These are phyloP conservation scores for Scaptomyza caliginosa DNA, from an alignment of 2,888 invertebrate genomes.

Conservation along the genomic window DNA sequence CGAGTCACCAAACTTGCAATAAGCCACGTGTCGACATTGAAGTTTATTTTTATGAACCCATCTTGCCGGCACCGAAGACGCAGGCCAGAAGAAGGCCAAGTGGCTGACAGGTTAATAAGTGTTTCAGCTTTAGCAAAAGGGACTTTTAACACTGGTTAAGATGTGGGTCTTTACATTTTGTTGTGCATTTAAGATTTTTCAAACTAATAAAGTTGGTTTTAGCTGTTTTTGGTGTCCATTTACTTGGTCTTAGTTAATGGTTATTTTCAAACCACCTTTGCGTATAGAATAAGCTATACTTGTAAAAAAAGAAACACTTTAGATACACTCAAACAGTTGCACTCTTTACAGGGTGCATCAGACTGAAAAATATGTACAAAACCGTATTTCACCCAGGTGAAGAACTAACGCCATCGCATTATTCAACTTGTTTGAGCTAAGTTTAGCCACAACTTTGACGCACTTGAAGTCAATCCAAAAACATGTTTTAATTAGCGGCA, in stretches of 20 bases:
- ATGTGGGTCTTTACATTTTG: neutral
- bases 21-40: slow-evolving; percentile 66
- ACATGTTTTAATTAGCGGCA: slow-evolving; percentile 49
- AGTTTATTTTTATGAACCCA: slow-evolving; percentile 61
- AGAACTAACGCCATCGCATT: neutral
- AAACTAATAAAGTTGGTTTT: neutral
- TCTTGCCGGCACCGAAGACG: neutral
- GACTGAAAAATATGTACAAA: too few species aligned
- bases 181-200: neutral
- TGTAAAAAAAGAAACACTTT: too few species aligned
- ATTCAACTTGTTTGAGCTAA: neutral
- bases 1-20: slow-evolving; percentile 48
- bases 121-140: slow-evolving; percentile 3
- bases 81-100: neutral
- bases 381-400: too few species aligned
- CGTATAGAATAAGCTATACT: too few species aligned
- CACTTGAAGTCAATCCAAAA: slow-evolving; percentile 4
- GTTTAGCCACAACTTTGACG: slow-evolving; percentile 20
- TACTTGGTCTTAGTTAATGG: neutral
- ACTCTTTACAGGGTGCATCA: too few species aligned
- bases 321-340: too few species aligned
- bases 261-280: too few species aligned
- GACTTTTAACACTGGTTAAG: neutral
- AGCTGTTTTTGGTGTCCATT: too few species aligned
- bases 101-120: slow-evolving; percentile 22